Conservation (phyloP, 2,797 vertebrate species). For the Parauchenoglanis ngamensis region DNA sequence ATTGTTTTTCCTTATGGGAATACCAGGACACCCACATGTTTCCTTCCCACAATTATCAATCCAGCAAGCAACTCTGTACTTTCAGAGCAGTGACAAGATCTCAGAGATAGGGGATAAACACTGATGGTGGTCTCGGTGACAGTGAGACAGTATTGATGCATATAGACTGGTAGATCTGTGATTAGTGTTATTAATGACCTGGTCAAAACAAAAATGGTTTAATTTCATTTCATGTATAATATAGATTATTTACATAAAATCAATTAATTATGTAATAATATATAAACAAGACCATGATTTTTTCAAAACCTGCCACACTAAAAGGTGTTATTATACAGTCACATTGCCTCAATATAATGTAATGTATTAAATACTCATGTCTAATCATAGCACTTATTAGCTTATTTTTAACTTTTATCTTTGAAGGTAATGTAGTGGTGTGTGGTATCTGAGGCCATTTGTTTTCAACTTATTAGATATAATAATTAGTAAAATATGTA, state of each 20-base stretch:
- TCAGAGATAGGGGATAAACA: constrained; percentile 37
- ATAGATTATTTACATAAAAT: not conserved
- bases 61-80: constrained; percentile 64
- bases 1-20: constrained; percentile 65
- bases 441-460: not conserved
- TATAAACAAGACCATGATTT: not conserved
- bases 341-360: not conserved
- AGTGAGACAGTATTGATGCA: constrained; percentile 45
- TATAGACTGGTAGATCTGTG: constrained; percentile 26
- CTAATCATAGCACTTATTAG: not conserved
- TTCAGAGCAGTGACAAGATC: constrained; percentile 56
- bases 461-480: not conserved
- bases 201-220: constrained; percentile 3
- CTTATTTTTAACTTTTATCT: not conserved
- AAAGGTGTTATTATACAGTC: not conserved
- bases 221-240: not conserved
- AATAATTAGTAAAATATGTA: too few relatives aligned
- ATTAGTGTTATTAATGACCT: constrained; percentile 20
- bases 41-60: constrained; percentile 76
- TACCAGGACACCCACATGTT: constrained; percentile 68
- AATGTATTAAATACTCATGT: not conserved
- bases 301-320: not conserved
- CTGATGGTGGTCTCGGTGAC: constrained; percentile 52
- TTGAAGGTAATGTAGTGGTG: not conserved
- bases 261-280: not conserved